A percentile compares a stretch with the other conserved stretches of the same genome.
These are phyloP conservation scores for Poeciliopsis retropinna DNA, from an alignment of 2,113 vertebrate genomes.

Conservation along the genomic window DNA sequence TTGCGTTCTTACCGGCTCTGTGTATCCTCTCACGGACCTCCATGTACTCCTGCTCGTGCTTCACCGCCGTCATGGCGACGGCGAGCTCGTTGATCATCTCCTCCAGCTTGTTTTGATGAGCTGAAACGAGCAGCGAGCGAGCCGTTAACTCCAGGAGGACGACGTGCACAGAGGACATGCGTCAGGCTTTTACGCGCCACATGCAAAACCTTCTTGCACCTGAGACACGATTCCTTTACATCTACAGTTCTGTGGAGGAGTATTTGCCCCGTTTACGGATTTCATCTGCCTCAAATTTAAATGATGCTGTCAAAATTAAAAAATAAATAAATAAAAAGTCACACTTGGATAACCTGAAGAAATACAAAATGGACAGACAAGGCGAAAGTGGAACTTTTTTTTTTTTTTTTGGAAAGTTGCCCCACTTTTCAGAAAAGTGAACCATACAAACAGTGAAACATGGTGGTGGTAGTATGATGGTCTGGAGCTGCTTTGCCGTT, in stretches of 20 bases:
- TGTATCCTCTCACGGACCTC: conserved; percentile 99
- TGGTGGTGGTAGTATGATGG: no score
- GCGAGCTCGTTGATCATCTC: conserved; percentile 99
- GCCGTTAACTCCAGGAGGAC: background rate
- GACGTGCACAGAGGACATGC: conserved; percentile 23
- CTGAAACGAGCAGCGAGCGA: conserved; percentile 66
- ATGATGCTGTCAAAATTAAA: no score
- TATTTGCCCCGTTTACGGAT: background rate
- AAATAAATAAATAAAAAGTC: no score
- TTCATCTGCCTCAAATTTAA: background rate
- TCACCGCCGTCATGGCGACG: conserved; percentile 97
- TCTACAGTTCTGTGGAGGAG: background rate
- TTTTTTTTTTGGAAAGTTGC: no score
- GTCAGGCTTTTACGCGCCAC: conserved; percentile 4
- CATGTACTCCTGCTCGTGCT: conserved; percentile 99
- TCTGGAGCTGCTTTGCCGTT: no score
- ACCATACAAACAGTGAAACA: no score
- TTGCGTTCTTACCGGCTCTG: conserved; percentile 86
- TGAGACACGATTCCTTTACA: conserved; percentile 14
- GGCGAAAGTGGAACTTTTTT: no score
- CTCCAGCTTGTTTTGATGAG: conserved; percentile 99
- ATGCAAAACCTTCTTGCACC: conserved; percentile 23
- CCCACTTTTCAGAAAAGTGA: no score
- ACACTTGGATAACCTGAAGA: background rate
- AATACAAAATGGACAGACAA: background rate